These are phyloP conservation scores for Liopterus haemorrhoidalis DNA, from an alignment of 2,888 invertebrate species.

Conservation along the genomic window DNA sequence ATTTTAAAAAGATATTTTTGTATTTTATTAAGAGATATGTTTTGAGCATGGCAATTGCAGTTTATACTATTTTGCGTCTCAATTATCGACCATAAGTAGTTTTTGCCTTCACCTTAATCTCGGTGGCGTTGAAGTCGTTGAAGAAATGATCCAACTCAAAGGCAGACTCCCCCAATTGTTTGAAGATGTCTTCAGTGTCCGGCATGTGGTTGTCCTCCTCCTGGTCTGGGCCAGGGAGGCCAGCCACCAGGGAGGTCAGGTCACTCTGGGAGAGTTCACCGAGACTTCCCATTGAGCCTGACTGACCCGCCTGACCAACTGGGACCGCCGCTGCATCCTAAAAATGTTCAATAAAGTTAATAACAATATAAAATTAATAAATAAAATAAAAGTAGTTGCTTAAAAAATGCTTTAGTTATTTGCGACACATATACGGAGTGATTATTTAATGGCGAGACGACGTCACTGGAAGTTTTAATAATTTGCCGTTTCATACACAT, in stretches of 20 bases:
- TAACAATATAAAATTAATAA: constrained; percentile 4
- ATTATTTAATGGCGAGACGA: too few relatives aligned
- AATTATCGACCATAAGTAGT: neutral
- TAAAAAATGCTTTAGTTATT: too few relatives aligned
- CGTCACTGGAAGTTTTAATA: too few relatives aligned
- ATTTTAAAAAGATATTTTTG: neutral
- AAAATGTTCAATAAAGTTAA: constrained; percentile 37
- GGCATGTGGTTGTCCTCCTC: constrained; percentile 23
- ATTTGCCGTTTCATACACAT: too few relatives aligned
- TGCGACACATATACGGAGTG: too few relatives aligned
- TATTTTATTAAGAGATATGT: too few relatives aligned
- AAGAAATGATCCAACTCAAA: constrained; percentile 82
- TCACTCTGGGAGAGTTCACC: constrained; percentile 69
- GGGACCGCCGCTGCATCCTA: constrained; percentile 58
- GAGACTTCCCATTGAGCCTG: constrained; percentile 48
- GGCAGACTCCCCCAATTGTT: constrained; percentile 74
- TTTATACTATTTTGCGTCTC: neutral
- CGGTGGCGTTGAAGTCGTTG: constrained; percentile 63
- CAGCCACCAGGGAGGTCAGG: constrained; percentile 61
- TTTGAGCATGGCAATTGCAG: too few relatives aligned
- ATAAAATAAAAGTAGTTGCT: too few relatives aligned
- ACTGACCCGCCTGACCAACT: constrained; percentile 28
- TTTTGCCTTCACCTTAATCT: constrained; percentile 67
- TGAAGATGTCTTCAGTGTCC: constrained; percentile 74
- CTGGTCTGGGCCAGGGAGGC: constrained; percentile 46